phyloP scores from a whole-genome alignment of 2,797 vertebrate species.

The Crypturellus tataupa region DNA sequence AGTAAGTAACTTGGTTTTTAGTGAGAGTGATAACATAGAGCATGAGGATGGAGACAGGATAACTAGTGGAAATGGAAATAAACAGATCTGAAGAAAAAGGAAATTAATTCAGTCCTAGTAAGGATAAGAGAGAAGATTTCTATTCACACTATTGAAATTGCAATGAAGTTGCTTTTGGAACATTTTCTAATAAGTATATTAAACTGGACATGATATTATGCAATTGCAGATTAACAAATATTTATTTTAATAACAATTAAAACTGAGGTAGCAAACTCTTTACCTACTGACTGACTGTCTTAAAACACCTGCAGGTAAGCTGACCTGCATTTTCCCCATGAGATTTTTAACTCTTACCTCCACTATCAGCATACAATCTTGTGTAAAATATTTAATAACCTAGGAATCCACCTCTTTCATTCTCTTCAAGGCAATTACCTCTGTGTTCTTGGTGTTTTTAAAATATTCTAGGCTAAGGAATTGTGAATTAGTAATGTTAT shows the following conservation, averaged over 20 bases:
- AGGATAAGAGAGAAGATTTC: background rate
- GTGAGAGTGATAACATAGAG: background rate
- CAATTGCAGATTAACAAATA: background rate
- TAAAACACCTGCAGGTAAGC: no score
- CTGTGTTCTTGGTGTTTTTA: background rate
- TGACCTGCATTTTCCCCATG: background rate
- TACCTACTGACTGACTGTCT: no score
- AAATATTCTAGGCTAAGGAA: background rate
- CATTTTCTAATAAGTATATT: background rate
- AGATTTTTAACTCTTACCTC: background rate
- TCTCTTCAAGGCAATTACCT: background rate
- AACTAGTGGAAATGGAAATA: background rate
- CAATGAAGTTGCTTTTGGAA: background rate
- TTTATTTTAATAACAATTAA: background rate
- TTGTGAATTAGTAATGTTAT: background rate
- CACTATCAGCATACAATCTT: background rate
- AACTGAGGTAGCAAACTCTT: background rate
- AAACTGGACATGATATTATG: background rate
- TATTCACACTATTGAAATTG: background rate
- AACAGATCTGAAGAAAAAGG: background rate
- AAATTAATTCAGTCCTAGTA: conserved; percentile 30
- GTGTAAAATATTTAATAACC: background rate
- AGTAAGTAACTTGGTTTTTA: background rate
- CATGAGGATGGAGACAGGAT: background rate
- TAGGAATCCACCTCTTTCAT: background rate